Percentiles rank a stretch among this genome's conserved stretches.
phyloP scores from a whole-genome alignment of 2,797 vertebrate species.

The Gadopsis bispinosus region DNA sequence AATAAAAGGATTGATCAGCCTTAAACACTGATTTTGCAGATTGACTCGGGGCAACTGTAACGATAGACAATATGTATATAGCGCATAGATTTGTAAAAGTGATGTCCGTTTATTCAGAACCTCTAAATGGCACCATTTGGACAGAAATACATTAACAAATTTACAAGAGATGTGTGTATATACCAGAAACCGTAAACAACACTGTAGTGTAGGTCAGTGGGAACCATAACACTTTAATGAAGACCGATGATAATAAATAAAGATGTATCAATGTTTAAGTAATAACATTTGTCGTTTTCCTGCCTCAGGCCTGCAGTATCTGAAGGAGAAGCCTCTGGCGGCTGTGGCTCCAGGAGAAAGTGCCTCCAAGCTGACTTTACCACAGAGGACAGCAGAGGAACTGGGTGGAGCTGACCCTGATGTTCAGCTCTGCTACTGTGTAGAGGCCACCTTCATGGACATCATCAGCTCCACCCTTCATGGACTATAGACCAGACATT shows the following conservation, averaged over 20 bases:
- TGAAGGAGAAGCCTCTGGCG: constrained; percentile 91
- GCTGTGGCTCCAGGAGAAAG: constrained; percentile 64
- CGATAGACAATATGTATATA: neutral
- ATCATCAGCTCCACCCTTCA: constrained; percentile 94
- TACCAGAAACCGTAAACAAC: neutral
- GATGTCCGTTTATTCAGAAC: neutral
- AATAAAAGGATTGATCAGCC: neutral
- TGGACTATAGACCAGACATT: constrained; percentile 84
- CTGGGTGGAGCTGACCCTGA: constrained; percentile 90
- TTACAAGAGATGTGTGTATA: too few relatives aligned
- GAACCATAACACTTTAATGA: neutral
- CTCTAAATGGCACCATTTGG: neutral
- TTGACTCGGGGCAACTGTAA: neutral
- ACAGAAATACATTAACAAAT: neutral
- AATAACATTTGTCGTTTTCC: neutral
- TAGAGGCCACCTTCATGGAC: constrained; percentile 95
- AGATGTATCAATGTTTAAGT: neutral
- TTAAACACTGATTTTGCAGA: neutral
- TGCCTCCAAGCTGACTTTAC: constrained; percentile 80
- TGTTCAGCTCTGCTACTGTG: constrained; percentile 93
- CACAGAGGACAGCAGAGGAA: constrained; percentile 85
- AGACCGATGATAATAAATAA: neutral
- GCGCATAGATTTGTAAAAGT: neutral
- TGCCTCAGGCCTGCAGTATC: constrained; percentile 90
- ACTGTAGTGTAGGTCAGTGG: neutral